Evolutionary conservation across 2,888 invertebrate genomes (phyloP).

Genomic region (Nesidiocoris tenuis): DNA sequence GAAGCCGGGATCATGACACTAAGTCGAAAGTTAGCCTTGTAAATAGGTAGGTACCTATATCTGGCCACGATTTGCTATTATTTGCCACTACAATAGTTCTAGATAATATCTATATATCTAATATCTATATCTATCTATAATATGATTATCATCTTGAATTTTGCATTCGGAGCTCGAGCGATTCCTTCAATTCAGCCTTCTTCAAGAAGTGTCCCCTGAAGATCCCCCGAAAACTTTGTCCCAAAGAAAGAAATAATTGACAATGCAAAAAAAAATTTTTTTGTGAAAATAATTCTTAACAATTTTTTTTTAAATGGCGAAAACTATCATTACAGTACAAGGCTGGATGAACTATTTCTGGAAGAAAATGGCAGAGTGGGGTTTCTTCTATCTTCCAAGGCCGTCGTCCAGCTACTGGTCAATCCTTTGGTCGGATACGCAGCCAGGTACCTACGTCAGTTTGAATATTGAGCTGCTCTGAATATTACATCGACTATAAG

Average conservation of each 20-base stretch:
- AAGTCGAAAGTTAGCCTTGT: background rate
- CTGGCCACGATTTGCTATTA: background rate
- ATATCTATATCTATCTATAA: too few relatives aligned
- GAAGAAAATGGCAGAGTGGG: constrained; percentile 65
- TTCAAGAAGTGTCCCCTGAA: too few relatives aligned
- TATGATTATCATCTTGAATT: too few relatives aligned
- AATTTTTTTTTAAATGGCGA: too few relatives aligned
- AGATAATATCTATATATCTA: too few relatives aligned
- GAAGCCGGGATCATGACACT: background rate
- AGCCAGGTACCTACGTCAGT: constrained; percentile 54
- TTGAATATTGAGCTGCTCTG: background rate
- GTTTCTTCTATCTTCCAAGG: constrained; percentile 71
- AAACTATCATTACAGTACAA: background rate
- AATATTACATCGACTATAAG: background rate
- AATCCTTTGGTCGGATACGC: constrained; percentile 74
- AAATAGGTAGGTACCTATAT: background rate
- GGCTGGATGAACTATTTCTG: constrained; percentile 40
- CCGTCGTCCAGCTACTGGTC: constrained; percentile 73
- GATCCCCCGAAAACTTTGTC: too few relatives aligned
- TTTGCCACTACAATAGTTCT: too few relatives aligned
- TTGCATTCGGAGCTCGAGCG: too few relatives aligned
- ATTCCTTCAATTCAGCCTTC: too few relatives aligned
- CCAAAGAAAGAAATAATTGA: too few relatives aligned
- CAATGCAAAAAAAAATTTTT: too few relatives aligned
- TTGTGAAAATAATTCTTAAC: too few relatives aligned